Evolutionary conservation across 1,140 invertebrate species (phyloP).

Genomic region (Goniozus legneri): DNA sequence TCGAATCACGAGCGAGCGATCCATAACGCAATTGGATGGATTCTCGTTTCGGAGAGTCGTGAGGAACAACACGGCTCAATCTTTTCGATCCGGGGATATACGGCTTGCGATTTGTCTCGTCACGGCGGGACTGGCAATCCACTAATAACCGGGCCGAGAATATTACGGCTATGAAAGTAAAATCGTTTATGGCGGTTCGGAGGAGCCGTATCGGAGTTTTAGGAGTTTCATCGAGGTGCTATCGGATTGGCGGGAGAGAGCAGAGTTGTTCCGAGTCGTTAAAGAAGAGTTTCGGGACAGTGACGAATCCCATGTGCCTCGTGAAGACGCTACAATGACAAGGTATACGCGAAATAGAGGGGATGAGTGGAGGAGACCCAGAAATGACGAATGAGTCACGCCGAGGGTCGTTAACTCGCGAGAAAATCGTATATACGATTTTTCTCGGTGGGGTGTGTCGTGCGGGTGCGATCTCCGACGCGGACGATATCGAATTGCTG

Average conservation of each 20-base stretch:
- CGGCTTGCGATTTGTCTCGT: too few relatives aligned
- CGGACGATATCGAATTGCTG: conserved; percentile 17
- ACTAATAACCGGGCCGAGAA: conserved; percentile 7
- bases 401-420: conserved; percentile 9
- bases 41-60: too few relatives aligned
- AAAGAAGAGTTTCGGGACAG: conserved; percentile 24
- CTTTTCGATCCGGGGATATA: too few relatives aligned
- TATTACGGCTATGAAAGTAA: conserved; percentile 13
- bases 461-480: conserved; percentile 1
- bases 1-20: too few relatives aligned
- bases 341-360: neutral
- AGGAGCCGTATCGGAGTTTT: conserved; percentile 6
- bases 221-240: conserved; percentile 1
- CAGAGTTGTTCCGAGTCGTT: conserved; percentile 16
- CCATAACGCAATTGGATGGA: too few relatives aligned
- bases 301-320: conserved; percentile 18
- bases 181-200: conserved; percentile 16
- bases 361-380: conserved; percentile 12
- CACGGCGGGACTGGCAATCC: neutral
- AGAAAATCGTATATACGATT: conserved; percentile 1
- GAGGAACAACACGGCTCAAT: too few relatives aligned
- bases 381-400: conserved; percentile 36
- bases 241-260: neutral
- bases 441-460: conserved; percentile 5
- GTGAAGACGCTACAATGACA: conserved; percentile 24